Base-by-base conservation (phyloP, 2,888 invertebrate species). In the Diplazon laetatorius region DNA sequence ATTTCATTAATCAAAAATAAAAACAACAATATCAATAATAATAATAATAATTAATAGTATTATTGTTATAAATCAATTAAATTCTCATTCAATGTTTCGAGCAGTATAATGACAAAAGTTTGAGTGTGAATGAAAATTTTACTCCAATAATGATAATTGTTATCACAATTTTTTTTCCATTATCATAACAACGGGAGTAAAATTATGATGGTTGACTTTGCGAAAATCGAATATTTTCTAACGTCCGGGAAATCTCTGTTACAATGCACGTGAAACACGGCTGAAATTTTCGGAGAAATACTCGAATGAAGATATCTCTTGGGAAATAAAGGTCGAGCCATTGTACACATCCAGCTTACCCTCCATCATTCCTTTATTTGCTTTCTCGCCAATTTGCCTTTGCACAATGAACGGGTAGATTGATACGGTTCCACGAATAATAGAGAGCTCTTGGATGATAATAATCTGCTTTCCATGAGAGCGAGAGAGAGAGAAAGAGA, bases 341-440 rank as follows among this genome's bases (percentile, higher is more conserved):
- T 48, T 18, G 48, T 18, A 30, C 30, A 30, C 30, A 30, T 30
- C 6, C 30, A 30, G 30, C 30, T 30, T 30, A 30, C 30, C 30
- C 30, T 6, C 18, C 10, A 48, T 48, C 18, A 18, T 20, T 18
- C 18, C 18, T 48, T 48, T 48, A 18, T 48, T 6, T 10, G 18
- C 18, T 20, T 10, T 2, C 48, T 48, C 48, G 9, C 48, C 18
- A 48, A 48, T 48, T 48, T 20, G 48, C 18, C 48, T 18, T 48
- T 20, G 48, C 30, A 30, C 30, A 30, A 30, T 30, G 30, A 30
- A 48, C 20, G 9, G 18, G 20, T 20, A 9, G 18, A 48, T 48
- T 48, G 48, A 48, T 48, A 48, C 18, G 18, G 10, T 18, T 48
- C 18, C 48, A 9, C 18, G 10, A 48, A 48, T 48, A 48, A 48